Percentiles rank a stretch among this genome's conserved stretches.
phyloP scores from a whole-genome alignment of 2,797 vertebrate species.

The Scleropages formosus region DNA sequence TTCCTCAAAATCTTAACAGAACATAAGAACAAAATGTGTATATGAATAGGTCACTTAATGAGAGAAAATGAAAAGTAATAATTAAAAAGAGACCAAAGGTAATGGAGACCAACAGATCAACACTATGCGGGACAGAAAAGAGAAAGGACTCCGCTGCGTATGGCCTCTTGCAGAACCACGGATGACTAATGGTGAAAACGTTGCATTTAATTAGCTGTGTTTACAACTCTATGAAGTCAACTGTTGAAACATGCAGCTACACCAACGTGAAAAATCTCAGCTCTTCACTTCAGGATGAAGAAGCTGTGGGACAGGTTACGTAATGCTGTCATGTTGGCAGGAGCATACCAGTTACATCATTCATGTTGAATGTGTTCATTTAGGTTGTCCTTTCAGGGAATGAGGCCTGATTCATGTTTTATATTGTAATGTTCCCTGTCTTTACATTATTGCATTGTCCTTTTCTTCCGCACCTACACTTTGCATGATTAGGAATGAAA shows the following conservation, averaged over 20 bases:
- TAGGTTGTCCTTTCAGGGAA: conserved; percentile 1
- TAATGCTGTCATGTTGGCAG: background rate
- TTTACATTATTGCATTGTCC: conserved; percentile 5
- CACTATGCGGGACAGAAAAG: conserved; percentile 40
- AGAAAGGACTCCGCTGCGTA: conserved; percentile 43
- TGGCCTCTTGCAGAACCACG: conserved; percentile 46
- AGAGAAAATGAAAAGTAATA: too few species aligned
- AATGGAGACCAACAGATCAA: conserved; percentile 39
- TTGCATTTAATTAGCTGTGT: conserved; percentile 54
- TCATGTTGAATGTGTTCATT: conserved; percentile 18
- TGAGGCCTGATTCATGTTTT: conserved; percentile 4
- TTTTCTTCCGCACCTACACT: conserved; percentile 3
- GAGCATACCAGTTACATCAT: conserved; percentile 3
- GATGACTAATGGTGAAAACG: conserved; percentile 53
- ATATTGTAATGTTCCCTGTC: conserved; percentile 1
- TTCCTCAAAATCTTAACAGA: too few species aligned
- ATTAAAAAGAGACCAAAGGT: too few species aligned
- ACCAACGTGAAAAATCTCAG: conserved; percentile 8
- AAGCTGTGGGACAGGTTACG: conserved; percentile 7
- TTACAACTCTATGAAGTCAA: conserved; percentile 46
- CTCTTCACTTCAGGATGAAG: background rate
- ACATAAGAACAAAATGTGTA: too few species aligned
- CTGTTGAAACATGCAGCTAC: conserved; percentile 24
- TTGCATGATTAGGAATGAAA: conserved; percentile 10
- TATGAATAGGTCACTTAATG: too few species aligned